Base-by-base conservation (phyloP, 2,797 vertebrate species). In the Chelon auratus region DNA sequence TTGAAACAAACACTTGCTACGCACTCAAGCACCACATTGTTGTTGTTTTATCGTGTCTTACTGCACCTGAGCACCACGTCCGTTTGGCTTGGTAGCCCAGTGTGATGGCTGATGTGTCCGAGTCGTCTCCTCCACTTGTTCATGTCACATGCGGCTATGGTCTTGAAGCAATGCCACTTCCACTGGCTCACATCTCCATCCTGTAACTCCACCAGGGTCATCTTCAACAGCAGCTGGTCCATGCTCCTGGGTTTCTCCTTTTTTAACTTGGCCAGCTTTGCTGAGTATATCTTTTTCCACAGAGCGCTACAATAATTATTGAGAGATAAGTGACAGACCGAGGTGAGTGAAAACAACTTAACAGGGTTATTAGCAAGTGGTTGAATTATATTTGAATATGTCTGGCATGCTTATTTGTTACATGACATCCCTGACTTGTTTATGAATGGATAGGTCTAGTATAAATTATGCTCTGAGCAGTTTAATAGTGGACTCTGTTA, bases 111-210 rank as follows among this genome's bases (percentile, higher is more conserved):
- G 77, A 96, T 73, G 80, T 68, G 68, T 65, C 89, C 80, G 30
- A 96, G 89, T n/a, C 93, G 87, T 45, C 43, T 92, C 65, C 82
- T 92, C 84, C 96, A 88, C 74, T 77, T 89, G 4, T 80, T 78
- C 77, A 79, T 87, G 72, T 93, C 89, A 70, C 77, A 61, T 11
- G 87, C 70, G 0, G 89, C 88, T 39, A 94, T 88, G 72, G 93
- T 94, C 45, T 75, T 78, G 65, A 98, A 94, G 75, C 95, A 95
- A 47, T 91, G 79, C 50, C 83, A 90, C 92, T 95, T 99, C 97
- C 97, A 98, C 72, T 93, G 90, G 15, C 95, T 95, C n/a, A 55
- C 75, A 11, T 91, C 78, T 56, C 24, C 89, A 51, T 95, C 92
- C 60, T 56, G 55, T 5, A 87, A 20, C 30, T 87, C 78, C 59